phyloP scores from a whole-genome alignment of 2,113 vertebrate genomes.

The Nicator chloris region DNA sequence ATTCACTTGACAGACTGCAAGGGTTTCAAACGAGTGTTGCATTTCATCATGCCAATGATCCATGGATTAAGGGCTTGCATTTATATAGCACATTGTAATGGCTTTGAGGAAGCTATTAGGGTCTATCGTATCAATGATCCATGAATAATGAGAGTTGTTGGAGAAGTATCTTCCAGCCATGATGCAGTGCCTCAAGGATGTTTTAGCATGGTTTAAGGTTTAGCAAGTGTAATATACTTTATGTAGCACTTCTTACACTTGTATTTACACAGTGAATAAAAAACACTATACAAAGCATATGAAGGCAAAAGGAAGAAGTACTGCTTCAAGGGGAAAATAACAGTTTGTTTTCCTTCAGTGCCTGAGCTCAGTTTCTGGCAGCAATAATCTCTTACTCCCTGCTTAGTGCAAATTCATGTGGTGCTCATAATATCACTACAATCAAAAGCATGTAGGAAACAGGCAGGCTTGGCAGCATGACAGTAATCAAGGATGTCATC shows the following conservation, averaged over 20 bases:
- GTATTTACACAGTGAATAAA: background rate
- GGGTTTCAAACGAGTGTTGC: background rate
- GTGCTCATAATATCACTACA: background rate
- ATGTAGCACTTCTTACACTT: background rate
- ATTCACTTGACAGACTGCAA: constrained; percentile 23
- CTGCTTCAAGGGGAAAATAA: background rate
- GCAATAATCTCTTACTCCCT: background rate
- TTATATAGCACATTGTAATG: constrained; percentile 1
- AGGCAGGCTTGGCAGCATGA: background rate
- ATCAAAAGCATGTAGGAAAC: background rate
- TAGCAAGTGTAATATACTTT: background rate
- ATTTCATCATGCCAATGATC: constrained; percentile 34
- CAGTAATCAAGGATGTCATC: background rate
- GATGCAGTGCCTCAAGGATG: background rate
- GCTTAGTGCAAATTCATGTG: background rate
- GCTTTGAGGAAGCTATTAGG: background rate
- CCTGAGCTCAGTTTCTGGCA: background rate
- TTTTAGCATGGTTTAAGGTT: background rate
- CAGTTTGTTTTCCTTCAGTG: background rate
- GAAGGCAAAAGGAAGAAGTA: background rate
- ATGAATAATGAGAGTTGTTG: constrained; percentile 9
- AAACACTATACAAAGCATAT: background rate
- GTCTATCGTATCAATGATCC: constrained; percentile 11
- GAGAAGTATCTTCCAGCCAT: background rate
- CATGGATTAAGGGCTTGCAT: constrained; percentile 6